Evolutionary conservation across 2,888 invertebrate species (phyloP).

Genomic region (Caenorhabditis angaria): DNA sequence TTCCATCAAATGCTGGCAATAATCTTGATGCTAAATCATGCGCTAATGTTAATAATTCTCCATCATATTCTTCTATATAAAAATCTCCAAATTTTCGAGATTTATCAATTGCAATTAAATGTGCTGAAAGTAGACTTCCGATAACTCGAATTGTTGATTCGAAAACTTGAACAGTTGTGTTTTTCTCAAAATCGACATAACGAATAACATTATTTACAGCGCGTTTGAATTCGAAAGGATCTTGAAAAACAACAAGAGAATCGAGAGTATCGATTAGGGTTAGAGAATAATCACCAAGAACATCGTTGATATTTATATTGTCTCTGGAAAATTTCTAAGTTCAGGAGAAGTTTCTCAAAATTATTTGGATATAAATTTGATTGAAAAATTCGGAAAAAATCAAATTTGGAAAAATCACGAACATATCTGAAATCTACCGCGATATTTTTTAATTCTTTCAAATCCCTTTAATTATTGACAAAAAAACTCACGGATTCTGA

Average conservation of each 20-base stretch:
- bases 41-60: slow-evolving; percentile 77
- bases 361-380: background rate
- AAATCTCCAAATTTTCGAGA: slow-evolving; percentile 76
- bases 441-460: background rate
- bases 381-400: background rate
- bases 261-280: slow-evolving; percentile 78
- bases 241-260: slow-evolving; percentile 76
- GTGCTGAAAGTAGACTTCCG: slow-evolving; percentile 78
- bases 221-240: slow-evolving; percentile 76
- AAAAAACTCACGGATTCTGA: slow-evolving; percentile 76
- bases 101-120: slow-evolving; percentile 77
- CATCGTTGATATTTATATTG: slow-evolving; percentile 80
- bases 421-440: background rate
- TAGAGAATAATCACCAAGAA: slow-evolving; percentile 78
- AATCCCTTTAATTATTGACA: too few relatives aligned
- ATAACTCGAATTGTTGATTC: slow-evolving; percentile 79
- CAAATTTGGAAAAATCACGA: slow-evolving; percentile 3
- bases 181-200: slow-evolving; percentile 77
- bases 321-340: slow-evolving; percentile 73
- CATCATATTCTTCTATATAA: slow-evolving; percentile 65
- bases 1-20: slow-evolving; percentile 78
- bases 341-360: background rate
- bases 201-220: slow-evolving; percentile 77
- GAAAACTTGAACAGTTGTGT: slow-evolving; percentile 79
- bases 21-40: slow-evolving; percentile 77